These are phyloP conservation scores for Callipepla squamata DNA, from an alignment of 2,113 vertebrate genomes.

Conservation along the genomic window DNA sequence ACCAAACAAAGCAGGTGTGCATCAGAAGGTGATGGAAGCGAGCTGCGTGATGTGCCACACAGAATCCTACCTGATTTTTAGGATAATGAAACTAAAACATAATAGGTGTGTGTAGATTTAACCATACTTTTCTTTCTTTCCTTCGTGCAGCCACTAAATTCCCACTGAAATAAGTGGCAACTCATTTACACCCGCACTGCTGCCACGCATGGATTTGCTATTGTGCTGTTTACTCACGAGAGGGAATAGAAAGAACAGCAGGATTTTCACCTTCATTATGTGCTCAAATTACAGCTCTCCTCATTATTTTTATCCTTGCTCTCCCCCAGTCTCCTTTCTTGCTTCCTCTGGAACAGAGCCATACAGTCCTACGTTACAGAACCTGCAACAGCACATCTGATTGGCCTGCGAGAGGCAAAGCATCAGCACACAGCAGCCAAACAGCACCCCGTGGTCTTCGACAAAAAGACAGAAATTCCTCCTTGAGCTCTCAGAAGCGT, in stretches of 20 bases:
- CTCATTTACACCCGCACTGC: background rate
- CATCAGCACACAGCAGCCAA: background rate
- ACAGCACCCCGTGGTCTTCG: background rate
- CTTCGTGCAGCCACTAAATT: background rate
- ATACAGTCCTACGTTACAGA: background rate
- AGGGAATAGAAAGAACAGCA: background rate
- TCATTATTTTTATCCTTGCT: rapidly evolving
- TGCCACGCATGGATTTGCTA: background rate
- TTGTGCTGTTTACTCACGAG: background rate
- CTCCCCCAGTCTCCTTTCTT: background rate
- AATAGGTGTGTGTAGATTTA: background rate
- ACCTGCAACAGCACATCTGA: background rate
- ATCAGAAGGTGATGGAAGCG: background rate
- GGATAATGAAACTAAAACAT: background rate
- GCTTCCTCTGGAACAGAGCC: background rate
- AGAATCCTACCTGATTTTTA: background rate
- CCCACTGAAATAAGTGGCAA: background rate
- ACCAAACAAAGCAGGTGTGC: constrained; percentile 50
- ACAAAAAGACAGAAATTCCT: background rate
- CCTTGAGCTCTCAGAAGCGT: background rate
- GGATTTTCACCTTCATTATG: background rate
- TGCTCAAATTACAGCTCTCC: background rate
- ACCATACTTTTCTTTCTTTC: background rate
- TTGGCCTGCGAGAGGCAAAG: background rate
- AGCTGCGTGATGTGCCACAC: rapidly evolving